Conservation (phyloP, 2,113 vertebrate species). For the Oriolus oriolus region DNA sequence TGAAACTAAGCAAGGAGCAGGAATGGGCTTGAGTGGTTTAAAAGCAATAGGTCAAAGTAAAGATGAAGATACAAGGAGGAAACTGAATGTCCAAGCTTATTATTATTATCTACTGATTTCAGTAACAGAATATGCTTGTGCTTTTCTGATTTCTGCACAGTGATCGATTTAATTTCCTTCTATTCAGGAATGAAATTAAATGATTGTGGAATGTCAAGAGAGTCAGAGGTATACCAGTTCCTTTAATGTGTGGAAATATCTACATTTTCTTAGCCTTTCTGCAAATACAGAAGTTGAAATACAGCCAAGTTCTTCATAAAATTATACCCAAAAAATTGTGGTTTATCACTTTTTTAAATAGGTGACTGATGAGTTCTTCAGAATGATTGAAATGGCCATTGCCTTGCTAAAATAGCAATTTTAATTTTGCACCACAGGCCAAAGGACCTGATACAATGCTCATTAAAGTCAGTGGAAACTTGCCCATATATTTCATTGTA, state of each 20-base stretch:
- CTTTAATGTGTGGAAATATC: not conserved
- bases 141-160: slow-evolving; percentile 5
- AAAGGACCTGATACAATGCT: not conserved
- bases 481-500: not conserved
- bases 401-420: not conserved
- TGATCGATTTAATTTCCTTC: not conserved
- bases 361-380: not conserved
- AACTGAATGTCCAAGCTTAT: not conserved
- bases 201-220: not conserved
- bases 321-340: not conserved
- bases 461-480: not conserved
- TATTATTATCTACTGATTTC: not conserved
- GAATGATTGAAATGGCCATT: not conserved
- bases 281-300: not conserved
- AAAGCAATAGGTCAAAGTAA: not conserved
- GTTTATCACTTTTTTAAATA: not conserved
- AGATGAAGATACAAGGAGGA: not conserved
- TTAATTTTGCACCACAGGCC: not conserved
- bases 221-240: not conserved
- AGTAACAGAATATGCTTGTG: not conserved
- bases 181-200: not conserved
- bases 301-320: not conserved
- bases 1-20: not conserved
- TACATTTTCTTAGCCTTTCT: not conserved
- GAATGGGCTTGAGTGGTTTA: not conserved